Conservation (phyloP, 2,888 invertebrate genomes). For the Danaus chrysippus region DNA sequence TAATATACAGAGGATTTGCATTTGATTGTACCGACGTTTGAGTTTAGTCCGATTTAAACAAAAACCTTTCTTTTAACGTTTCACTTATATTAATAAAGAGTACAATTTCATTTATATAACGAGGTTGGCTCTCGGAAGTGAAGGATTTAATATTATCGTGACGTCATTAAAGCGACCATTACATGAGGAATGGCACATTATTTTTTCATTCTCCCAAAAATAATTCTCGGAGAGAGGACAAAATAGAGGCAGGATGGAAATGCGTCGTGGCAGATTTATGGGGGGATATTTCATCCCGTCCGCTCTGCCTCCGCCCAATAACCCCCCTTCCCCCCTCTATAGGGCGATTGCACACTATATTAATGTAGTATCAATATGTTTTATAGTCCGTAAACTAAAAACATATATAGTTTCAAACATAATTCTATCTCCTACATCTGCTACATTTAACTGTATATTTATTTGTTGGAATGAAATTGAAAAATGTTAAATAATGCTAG, state of each 20-base stretch:
- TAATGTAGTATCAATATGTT: conserved; percentile 2
- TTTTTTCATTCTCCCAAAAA: conserved; percentile 30
- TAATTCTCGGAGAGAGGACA: conserved; percentile 28
- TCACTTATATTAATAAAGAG: background rate
- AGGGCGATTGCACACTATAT: conserved; percentile 18
- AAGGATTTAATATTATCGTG: conserved; percentile 14
- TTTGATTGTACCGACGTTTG: background rate
- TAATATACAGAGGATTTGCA: conserved; percentile 23
- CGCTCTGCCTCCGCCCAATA: conserved; percentile 19
- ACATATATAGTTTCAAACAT: background rate
- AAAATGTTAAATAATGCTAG: background rate
- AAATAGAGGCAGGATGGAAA: conserved; percentile 37
- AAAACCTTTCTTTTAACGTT: background rate
- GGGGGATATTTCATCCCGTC: conserved; percentile 63
- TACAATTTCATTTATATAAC: background rate
- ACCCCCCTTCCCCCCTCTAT: conserved; percentile 18
- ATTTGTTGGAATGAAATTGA: background rate
- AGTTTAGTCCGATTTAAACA: background rate
- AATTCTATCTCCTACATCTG: too few relatives aligned
- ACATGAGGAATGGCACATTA: conserved; percentile 31
- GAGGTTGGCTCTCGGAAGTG: background rate
- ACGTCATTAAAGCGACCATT: conserved; percentile 25
- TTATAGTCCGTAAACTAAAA: background rate
- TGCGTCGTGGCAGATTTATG: conserved; percentile 63
- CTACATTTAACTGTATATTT: background rate